Evolutionary conservation across 2,888 invertebrate genomes (phyloP).

Genomic region (Synanthedon vespiformis): DNA sequence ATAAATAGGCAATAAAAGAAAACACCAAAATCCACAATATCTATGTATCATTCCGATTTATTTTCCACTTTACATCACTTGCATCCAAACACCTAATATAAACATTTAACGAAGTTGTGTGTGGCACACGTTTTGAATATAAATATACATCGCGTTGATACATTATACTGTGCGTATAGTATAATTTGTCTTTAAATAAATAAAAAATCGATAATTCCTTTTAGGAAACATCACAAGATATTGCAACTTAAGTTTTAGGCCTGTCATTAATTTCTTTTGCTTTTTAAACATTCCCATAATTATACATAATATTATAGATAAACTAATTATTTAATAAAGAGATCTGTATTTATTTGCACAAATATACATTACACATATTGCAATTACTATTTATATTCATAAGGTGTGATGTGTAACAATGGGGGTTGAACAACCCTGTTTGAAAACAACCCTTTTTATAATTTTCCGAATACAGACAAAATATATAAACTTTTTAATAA

Average conservation of each 20-base stretch:
- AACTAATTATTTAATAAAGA: neutral
- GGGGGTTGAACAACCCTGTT: neutral
- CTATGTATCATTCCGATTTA: conserved; percentile 42
- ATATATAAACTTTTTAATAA: too few relatives aligned
- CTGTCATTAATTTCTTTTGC: too few relatives aligned
- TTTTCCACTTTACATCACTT: conserved; percentile 34
- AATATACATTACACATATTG: neutral
- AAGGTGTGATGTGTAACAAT: neutral
- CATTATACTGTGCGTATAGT: neutral
- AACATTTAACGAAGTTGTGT: conserved; percentile 1
- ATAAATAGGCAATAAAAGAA: conserved; percentile 18
- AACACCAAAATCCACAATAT: conserved; percentile 35
- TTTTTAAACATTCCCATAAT: too few relatives aligned
- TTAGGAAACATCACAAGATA: too few relatives aligned
- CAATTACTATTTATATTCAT: neutral
- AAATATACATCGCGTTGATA: neutral
- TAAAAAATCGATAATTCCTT: neutral
- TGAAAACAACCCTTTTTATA: neutral
- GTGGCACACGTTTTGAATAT: neutral
- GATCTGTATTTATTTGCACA: neutral
- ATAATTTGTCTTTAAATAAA: neutral
- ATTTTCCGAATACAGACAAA: neutral
- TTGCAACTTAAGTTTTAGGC: too few relatives aligned
- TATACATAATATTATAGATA: too few relatives aligned
- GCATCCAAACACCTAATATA: conserved; percentile 27